Base-by-base conservation (phyloP, 2,113 vertebrate species). In the Pogona vitticeps region DNA sequence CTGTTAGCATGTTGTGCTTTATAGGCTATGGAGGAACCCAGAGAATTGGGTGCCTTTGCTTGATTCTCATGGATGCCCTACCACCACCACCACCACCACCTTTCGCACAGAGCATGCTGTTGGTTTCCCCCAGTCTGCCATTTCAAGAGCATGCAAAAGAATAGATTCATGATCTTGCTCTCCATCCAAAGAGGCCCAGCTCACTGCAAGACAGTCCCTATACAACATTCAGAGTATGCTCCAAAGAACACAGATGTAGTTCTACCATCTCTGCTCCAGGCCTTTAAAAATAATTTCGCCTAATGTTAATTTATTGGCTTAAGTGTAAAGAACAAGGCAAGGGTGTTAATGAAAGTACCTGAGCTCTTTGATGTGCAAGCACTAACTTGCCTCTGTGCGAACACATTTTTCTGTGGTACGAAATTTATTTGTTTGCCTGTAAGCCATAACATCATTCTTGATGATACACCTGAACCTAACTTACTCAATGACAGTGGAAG, bases 281-380 rank as follows among this genome's bases (percentile, higher is more conserved):
- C 26, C 38, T 83, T 83, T 78, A 3, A 82, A 81, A 83, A 76
- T 93, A 59, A 58, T 80, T 0, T 0, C 82, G 38, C 26, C 20
- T 0, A 91, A 94, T 90, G 86, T 89, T 92, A 89, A 91, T 92
- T 88, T 86, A 0, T 77, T 77, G 15, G 70, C 90, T 80, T 40
- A 59, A 84, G 77, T 83, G 15, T 87, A 70, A 85, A 21, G 86
- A 92, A 76, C 92, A 89, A 87, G 91, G 91, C 79, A 80, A 76
- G 0, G 0, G 76, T 92, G 89, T 94, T 94, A 92, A 92, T 92
- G 93, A 88, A 93, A 92, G 88, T 94, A 87, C 83, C 89, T 23
- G 56, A 59, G 26, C 68, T 85, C 90, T 94, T 93, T 95, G 93
- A 94, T 94, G 93, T 84, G 82, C 93, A 83, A 93, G 93, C 86